Percentiles rank a stretch among this genome's conserved stretches.
Evolutionary conservation across 2,797 vertebrate species (phyloP).

Genomic region (Falco biarmicus): DNA sequence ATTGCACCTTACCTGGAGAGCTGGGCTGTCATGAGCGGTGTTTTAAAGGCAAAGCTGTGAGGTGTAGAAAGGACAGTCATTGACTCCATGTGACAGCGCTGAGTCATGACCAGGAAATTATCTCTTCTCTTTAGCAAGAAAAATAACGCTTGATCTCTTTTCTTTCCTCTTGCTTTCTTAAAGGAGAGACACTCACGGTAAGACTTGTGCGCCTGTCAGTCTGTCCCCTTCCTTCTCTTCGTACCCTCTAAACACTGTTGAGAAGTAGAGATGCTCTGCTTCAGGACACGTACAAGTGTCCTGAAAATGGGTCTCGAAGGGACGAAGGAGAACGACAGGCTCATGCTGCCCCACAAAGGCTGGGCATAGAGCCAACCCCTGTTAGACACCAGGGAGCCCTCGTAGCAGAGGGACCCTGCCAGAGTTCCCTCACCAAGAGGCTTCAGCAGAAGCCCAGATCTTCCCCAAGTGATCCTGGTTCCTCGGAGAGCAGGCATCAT

Average conservation of each 20-base stretch:
- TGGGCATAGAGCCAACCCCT: background rate
- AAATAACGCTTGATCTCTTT: background rate
- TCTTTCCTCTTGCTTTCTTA: background rate
- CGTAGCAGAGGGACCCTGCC: background rate
- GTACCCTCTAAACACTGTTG: background rate
- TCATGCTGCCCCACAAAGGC: background rate
- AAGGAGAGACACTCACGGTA: background rate
- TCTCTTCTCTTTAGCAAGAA: background rate
- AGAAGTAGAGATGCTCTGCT: background rate
- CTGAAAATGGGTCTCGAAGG: background rate
- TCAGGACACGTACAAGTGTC: background rate
- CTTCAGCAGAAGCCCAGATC: background rate
- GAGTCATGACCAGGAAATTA: conserved; percentile 41
- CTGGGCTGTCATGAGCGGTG: background rate
- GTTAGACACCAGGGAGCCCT: background rate
- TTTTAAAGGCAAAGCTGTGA: conserved; percentile 7
- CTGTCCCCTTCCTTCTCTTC: background rate
- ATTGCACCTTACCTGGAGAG: conserved; percentile 44
- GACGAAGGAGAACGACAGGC: background rate
- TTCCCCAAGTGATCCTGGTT: background rate
- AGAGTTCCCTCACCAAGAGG: background rate
- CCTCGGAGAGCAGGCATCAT: background rate
- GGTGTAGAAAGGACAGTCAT: background rate
- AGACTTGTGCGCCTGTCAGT: rapidly evolving
- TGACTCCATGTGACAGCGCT: background rate